Percentiles rank a stretch among this genome's conserved stretches.
These are phyloP conservation scores for Andrena chrysosceles DNA, from an alignment of 2,888 invertebrate genomes.

Conservation along the genomic window DNA sequence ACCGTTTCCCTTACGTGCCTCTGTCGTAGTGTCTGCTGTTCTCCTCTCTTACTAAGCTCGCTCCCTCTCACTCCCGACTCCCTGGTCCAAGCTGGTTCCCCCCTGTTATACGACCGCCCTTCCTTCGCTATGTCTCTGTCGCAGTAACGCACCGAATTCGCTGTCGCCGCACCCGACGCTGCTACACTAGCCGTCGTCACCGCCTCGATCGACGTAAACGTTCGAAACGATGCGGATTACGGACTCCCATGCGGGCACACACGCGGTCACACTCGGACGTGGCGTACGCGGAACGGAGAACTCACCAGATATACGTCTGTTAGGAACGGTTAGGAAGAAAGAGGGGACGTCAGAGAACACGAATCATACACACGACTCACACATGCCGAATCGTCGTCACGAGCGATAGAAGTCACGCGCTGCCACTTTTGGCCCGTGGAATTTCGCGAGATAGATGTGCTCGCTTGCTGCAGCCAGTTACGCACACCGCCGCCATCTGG, in stretches of 20 bases:
- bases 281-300: neutral
- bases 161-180: conserved; percentile 44
- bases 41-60: conserved; percentile 4
- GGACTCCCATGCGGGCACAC: conserved; percentile 31
- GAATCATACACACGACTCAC: conserved; percentile 33
- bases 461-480: neutral
- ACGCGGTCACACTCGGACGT: conserved; percentile 13
- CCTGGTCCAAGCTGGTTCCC: neutral
- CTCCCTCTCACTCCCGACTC: neutral
- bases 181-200: conserved; percentile 42
- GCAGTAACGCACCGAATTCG: neutral
- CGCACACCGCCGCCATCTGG: conserved; percentile 45
- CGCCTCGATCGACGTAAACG: conserved; percentile 57
- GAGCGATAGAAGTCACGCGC: conserved; percentile 65
- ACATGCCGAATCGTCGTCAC: conserved; percentile 45
- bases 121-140: neutral
- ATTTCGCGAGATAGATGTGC: conserved; percentile 55
- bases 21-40: conserved; percentile 12
- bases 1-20: conserved; percentile 16
- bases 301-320: neutral
- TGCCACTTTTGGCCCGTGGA: conserved; percentile 67
- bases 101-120: neutral
- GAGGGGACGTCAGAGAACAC: neutral
- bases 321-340: neutral
- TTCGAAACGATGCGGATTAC: conserved; percentile 50